Evolutionary conservation across 2,888 invertebrate genomes (phyloP).

Genomic region (Drosophila silvestris): DNA sequence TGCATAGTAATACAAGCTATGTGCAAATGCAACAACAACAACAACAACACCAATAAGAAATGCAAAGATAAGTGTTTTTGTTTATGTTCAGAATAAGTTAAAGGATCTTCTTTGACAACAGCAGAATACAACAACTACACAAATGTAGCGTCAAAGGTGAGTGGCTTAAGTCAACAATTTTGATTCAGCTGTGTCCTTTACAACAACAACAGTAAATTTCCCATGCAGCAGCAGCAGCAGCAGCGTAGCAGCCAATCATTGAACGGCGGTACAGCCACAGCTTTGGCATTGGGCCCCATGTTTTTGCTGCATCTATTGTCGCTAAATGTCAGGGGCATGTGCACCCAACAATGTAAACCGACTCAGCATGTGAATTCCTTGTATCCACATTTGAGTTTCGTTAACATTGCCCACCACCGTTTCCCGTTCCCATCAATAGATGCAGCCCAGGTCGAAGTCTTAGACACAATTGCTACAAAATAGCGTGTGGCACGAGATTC

Average conservation of each 20-base stretch:
- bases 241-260: constrained; percentile 65
- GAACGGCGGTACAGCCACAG: constrained; percentile 51
- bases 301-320: constrained; percentile 44
- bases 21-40: constrained; percentile 29
- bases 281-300: constrained; percentile 54
- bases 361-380: constrained; percentile 16
- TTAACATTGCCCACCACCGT: neutral
- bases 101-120: constrained; percentile 9
- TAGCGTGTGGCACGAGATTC: constrained; percentile 64
- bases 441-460: constrained; percentile 13
- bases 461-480: constrained; percentile 3
- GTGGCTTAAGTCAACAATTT: constrained; percentile 11
- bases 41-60: constrained; percentile 32
- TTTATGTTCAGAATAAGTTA: constrained; percentile 56
- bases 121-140: constrained; percentile 18
- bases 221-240: constrained; percentile 33
- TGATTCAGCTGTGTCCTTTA: constrained; percentile 12
- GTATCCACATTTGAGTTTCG: constrained; percentile 19
- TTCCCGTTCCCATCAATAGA: neutral
- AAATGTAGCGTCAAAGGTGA: constrained; percentile 68
- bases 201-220: constrained; percentile 39
- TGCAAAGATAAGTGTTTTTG: constrained; percentile 55
- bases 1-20: constrained; percentile 31
- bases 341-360: constrained; percentile 41
- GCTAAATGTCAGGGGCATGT: constrained; percentile 79